Conservation (phyloP, 2,888 invertebrate genomes). For the Acleris cristana region DNA sequence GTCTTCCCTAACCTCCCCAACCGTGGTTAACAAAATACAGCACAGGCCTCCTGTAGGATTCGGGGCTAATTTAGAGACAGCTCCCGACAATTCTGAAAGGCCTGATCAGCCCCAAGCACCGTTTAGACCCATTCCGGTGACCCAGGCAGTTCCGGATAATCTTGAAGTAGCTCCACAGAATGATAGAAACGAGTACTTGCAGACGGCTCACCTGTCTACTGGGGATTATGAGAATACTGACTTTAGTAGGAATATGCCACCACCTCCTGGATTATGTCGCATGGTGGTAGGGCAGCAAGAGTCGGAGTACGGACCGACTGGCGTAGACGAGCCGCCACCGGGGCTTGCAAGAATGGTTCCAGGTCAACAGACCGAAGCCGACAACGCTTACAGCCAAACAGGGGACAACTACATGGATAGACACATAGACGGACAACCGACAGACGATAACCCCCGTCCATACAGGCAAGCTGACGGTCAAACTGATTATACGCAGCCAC, state of each 20-base stretch:
- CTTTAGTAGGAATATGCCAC: slow-evolving; percentile 75
- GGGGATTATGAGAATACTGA: slow-evolving; percentile 77
- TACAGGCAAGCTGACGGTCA: slow-evolving; percentile 77
- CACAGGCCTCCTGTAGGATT: slow-evolving; percentile 67
- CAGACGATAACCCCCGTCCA: slow-evolving; percentile 62
- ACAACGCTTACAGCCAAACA: slow-evolving; percentile 64
- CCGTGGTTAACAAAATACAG: slow-evolving; percentile 65
- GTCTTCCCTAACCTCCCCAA: slow-evolving; percentile 65
- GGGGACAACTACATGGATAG: slow-evolving; percentile 73
- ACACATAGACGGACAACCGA: slow-evolving; percentile 72
- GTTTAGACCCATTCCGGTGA: slow-evolving; percentile 54
- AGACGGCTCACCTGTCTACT: slow-evolving; percentile 89
- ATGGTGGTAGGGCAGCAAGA: slow-evolving; percentile 88
- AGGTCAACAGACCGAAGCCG: slow-evolving; percentile 76
- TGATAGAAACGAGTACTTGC: slow-evolving; percentile 90
- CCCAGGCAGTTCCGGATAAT: slow-evolving; percentile 77
- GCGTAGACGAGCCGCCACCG: slow-evolving; percentile 79
- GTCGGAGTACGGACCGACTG: slow-evolving; percentile 70
- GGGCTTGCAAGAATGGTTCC: slow-evolving; percentile 81
- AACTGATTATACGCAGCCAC: slow-evolving; percentile 63
- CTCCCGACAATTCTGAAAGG: slow-evolving; percentile 88
- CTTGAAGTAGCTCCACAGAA: slow-evolving; percentile 86
- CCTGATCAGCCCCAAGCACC: slow-evolving; percentile 78
- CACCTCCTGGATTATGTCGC: slow-evolving; percentile 86
- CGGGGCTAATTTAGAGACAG: slow-evolving; percentile 86